phyloP scores from a whole-genome alignment of 2,888 invertebrate genomes.

The Tribolium freemani region DNA sequence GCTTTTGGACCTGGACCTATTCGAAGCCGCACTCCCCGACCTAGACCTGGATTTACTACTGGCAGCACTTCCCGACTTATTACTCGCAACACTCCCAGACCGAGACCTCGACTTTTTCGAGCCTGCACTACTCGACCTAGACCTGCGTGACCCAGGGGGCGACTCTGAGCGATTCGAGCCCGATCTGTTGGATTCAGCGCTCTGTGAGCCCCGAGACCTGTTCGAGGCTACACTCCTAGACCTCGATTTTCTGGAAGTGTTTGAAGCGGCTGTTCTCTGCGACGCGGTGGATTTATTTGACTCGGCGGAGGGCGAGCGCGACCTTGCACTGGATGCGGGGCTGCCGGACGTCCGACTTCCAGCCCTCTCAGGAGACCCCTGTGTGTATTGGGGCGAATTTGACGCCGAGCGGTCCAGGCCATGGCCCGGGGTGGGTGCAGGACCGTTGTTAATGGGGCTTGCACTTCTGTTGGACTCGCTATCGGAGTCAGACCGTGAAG shows the following conservation, averaged over 20 bases:
- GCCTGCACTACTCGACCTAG: constrained; percentile 44
- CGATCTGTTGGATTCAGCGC: constrained; percentile 45
- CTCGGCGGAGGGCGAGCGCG: constrained; percentile 45
- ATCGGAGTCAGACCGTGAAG: constrained; percentile 69
- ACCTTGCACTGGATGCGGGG: constrained; percentile 48
- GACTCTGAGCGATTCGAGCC: constrained; percentile 46
- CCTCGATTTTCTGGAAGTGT: constrained; percentile 43
- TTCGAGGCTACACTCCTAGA: constrained; percentile 49
- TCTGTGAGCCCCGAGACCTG: constrained; percentile 47
- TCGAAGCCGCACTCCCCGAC: constrained; percentile 59
- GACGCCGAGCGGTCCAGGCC: constrained; percentile 62
- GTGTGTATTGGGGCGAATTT: constrained; percentile 57
- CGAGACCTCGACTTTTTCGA: constrained; percentile 18
- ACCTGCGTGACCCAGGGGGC: constrained; percentile 21
- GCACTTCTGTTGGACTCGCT: constrained; percentile 69
- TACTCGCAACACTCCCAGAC: constrained; percentile 45
- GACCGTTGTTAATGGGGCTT: constrained; percentile 64
- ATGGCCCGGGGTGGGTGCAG: constrained; percentile 66
- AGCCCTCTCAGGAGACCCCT: constrained; percentile 46
- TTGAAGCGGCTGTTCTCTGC: constrained; percentile 19
- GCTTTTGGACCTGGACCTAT: constrained; percentile 34
- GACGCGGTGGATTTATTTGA: constrained; percentile 30
- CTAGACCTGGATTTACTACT: constrained; percentile 47
- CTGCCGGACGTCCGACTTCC: constrained; percentile 38
- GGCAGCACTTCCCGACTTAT: constrained; percentile 45